Evolutionary conservation across 2,888 invertebrate genomes (phyloP).

Genomic region (Macrophya alboannulata): DNA sequence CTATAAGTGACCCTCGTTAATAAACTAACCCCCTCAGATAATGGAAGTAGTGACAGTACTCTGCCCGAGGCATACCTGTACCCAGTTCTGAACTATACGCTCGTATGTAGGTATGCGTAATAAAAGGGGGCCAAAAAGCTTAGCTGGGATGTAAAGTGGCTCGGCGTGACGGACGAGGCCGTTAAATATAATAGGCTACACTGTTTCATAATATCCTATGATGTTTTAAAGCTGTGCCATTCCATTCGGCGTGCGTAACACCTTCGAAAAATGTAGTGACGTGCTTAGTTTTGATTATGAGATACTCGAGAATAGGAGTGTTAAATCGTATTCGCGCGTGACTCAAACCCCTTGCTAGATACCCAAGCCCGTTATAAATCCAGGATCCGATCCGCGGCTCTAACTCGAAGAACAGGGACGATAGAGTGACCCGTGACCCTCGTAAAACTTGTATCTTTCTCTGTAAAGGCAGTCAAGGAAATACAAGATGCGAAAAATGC

Average conservation of each 20-base stretch:
- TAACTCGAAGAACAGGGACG: constrained; percentile 41
- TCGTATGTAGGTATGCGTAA: neutral
- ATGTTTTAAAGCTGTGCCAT: neutral
- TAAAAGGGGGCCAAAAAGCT: constrained; percentile 27
- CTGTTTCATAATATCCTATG: constrained; percentile 41
- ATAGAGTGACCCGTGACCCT: constrained; percentile 49
- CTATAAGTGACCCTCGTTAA: neutral
- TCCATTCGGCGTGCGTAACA: neutral
- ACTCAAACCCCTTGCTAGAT: constrained; percentile 33
- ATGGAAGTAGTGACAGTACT: constrained; percentile 13
- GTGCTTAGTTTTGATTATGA: constrained; percentile 33
- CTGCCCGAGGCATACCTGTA: neutral
- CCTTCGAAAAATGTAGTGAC: constrained; percentile 7
- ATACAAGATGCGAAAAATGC: constrained; percentile 27
- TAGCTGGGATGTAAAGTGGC: constrained; percentile 17
- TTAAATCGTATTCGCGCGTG: constrained; percentile 46
- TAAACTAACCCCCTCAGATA: neutral
- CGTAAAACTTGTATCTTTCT: constrained; percentile 44
- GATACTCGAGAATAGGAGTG: neutral
- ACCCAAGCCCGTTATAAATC: constrained; percentile 48
- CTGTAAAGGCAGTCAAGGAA: neutral
- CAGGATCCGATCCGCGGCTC: constrained; percentile 27
- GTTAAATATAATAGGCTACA: constrained; percentile 39
- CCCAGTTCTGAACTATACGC: neutral
- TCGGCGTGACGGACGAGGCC: constrained; percentile 2